Conservation (phyloP, 2,888 invertebrate genomes). For the Cancer borealis region DNA sequence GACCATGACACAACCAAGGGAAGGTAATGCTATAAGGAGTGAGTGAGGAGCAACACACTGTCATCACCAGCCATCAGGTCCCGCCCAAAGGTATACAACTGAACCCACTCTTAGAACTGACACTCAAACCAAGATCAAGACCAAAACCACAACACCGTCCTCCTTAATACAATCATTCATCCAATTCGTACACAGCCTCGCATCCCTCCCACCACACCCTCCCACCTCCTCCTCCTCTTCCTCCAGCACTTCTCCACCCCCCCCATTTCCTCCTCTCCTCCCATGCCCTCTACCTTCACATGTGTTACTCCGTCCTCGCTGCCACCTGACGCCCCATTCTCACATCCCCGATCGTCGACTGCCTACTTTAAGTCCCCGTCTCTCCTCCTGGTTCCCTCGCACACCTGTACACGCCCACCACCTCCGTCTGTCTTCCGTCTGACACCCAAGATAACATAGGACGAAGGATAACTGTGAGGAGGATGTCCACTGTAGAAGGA, state of each 20-base stretch:
- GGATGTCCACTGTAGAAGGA: not conserved
- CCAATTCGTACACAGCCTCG: not conserved
- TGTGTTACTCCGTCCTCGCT: not conserved
- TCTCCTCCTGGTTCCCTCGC: not conserved
- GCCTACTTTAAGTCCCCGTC: conserved; percentile 36
- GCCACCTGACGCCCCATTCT: not conserved
- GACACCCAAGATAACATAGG: not conserved
- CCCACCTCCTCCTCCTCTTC: not conserved
- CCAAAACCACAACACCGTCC: not conserved
- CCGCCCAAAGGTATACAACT: not conserved
- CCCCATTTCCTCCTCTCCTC: conserved; percentile 1
- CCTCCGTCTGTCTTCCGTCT: not conserved
- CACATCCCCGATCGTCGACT: conserved; percentile 26
- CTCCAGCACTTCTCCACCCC: conserved; percentile 9
- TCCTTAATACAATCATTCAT: not conserved
- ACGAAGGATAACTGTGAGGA: not conserved
- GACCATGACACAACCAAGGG: no score
- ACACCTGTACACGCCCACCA: not conserved
- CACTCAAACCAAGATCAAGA: not conserved
- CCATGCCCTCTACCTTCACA: conserved; percentile 29
- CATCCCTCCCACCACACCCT: not conserved
- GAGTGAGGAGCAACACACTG: not conserved
- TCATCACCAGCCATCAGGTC: not conserved
- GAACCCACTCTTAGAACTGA: not conserved
- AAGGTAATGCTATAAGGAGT: no score